Conservation (phyloP, 2,888 invertebrate genomes). For the Chaitophorus viminalis region DNA sequence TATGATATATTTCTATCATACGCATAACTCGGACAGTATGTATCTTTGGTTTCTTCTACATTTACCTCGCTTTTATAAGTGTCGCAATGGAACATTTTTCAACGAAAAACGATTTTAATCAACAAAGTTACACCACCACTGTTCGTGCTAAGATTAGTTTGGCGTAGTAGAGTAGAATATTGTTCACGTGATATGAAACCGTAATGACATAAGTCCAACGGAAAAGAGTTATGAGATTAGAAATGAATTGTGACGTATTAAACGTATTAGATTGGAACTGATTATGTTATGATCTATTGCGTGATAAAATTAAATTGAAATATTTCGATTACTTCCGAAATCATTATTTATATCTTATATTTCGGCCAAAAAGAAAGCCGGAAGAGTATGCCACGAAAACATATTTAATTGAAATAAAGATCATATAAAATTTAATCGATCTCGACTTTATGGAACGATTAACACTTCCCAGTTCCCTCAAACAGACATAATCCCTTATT, state of each 20-base stretch:
- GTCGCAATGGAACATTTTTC: neutral
- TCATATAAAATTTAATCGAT: neutral
- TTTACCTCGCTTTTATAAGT: slow-evolving; percentile 16
- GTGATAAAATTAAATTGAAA: neutral
- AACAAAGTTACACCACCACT: neutral
- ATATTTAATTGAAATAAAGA: no score
- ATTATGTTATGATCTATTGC: neutral
- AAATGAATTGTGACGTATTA: neutral
- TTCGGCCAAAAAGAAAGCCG: neutral
- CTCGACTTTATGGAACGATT: neutral
- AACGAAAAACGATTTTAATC: slow-evolving; percentile 31
- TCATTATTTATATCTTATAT: neutral
- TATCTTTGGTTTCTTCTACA: slow-evolving; percentile 28
- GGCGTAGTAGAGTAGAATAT: neutral
- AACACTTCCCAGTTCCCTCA: neutral
- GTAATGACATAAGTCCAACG: neutral
- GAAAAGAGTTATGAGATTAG: neutral
- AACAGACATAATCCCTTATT: neutral
- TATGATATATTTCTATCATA: neutral
- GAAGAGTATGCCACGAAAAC: neutral
- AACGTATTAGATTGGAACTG: neutral
- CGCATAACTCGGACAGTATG: neutral
- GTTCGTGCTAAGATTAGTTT: neutral
- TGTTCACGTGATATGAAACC: neutral
- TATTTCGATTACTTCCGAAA: no score